These are phyloP conservation scores for Atethmia centrago DNA, from an alignment of 2,888 invertebrate species.

Conservation along the genomic window DNA sequence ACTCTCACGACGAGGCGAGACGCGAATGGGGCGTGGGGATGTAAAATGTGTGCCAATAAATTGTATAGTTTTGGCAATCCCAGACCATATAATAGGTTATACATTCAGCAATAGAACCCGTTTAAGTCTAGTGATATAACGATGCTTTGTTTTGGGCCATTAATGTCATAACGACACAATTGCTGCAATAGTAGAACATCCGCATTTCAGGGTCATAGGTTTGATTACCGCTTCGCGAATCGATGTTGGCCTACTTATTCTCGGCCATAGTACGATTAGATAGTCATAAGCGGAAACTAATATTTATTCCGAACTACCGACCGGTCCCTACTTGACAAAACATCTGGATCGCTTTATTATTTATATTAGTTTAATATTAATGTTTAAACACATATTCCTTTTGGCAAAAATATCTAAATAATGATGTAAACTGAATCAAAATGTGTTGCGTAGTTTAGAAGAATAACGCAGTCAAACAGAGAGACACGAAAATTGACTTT, in stretches of 20 bases:
- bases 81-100: no score
- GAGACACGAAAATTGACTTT: background rate
- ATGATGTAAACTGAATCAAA: background rate
- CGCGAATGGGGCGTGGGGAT: no score
- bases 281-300: background rate
- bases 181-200: conserved; percentile 31
- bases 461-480: background rate
- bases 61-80: no score
- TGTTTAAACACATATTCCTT: background rate
- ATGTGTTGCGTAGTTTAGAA: background rate
- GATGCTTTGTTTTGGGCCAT: background rate
- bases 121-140: conserved; percentile 9
- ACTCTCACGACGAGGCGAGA: no score
- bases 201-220: conserved; percentile 46
- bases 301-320: background rate
- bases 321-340: background rate
- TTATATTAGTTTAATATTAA: background rate
- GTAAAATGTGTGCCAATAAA: no score
- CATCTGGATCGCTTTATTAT: background rate
- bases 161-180: conserved; percentile 22
- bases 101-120: background rate
- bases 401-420: background rate
- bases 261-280: background rate
- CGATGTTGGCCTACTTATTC: background rate
- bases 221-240: conserved; percentile 22